Evolutionary conservation across 2,888 invertebrate species (phyloP), one percentile per base, ranked within the genome.

Genomic region (Heliconius sara): DNA sequence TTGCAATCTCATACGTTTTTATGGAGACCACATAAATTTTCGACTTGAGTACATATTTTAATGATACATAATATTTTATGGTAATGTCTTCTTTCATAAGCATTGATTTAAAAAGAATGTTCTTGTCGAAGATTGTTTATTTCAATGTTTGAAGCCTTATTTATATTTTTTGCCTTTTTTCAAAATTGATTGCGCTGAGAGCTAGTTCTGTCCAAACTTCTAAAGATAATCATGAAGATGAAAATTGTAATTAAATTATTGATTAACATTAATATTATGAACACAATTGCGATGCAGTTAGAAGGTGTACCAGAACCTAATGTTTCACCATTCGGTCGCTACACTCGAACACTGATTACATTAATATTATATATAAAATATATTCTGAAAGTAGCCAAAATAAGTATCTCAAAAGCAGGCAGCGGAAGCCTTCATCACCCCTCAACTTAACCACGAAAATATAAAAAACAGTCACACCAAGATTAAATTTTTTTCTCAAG

Each of bases 1-100:
- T 79, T 34, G 74, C 73, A 43, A 65, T 47, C 27, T 27, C 47
- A 73, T 60, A 60, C n/a, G 57, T 73, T 73, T 70, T 30, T 65
- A 13, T 16, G 12, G 47, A 39, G 43, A 75, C 75, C 27, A 47
- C 65, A 22, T 66, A n/a, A 75, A 22, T 4, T 66, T 22, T 22
- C 1, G 65, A 66, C 47, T 43, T 43, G 12, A 7, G n/a, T 68
- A 39, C 4, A 43, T 43, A n/a, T 34, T 34, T 57, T n/a, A n/a
- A 52, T 30, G 6, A 57, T 22, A 2, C n/a, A 25, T 25, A 68
- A 39, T 2, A 68, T 68, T 2, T 39, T 43, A 68, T n/a, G 22
- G n/a, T 9, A 9, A 7, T 10, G 22, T 57, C n/a, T n/a, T 57
- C 0, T n/a, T 57, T n/a, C n/a, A 10, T 9, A 57, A 22, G 22